Evolutionary conservation across 2,797 vertebrate genomes (phyloP).

Genomic region (Sebastes iracundus): DNA sequence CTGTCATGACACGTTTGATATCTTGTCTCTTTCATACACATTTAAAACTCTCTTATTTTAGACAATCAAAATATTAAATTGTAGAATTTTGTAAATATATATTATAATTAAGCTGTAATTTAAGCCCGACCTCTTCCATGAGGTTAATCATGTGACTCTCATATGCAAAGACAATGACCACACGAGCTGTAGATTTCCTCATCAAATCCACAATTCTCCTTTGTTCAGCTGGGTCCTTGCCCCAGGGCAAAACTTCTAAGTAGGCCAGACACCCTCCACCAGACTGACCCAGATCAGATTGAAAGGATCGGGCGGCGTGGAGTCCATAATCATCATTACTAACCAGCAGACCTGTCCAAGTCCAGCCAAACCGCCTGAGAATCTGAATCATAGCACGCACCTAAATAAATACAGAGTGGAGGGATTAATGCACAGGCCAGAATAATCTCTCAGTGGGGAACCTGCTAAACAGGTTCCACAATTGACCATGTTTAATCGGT

Average conservation of each 20-base stretch:
- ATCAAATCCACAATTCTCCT: constrained; percentile 56
- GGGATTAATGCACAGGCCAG: not conserved
- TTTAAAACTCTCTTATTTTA: too few relatives aligned
- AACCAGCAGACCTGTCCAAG: constrained; percentile 74
- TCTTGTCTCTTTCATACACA: not conserved
- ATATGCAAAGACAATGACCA: constrained; percentile 60
- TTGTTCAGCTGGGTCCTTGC: constrained; percentile 31
- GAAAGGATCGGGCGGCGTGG: constrained; percentile 64
- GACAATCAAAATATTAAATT: not conserved
- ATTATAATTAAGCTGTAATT: not conserved
- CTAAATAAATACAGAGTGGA: not conserved
- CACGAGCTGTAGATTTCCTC: constrained; percentile 53
- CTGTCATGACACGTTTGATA: not conserved
- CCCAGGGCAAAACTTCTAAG: constrained; percentile 63
- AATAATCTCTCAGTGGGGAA: not conserved
- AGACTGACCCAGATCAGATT: constrained; percentile 29
- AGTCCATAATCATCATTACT: constrained; percentile 77
- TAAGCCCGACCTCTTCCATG: constrained; percentile 45
- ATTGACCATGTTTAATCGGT: not conserved
- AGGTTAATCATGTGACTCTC: constrained; percentile 39
- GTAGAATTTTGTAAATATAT: too few relatives aligned
- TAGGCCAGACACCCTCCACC: constrained; percentile 68
- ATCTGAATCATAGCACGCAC: constrained; percentile 73
- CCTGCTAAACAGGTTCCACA: not conserved
- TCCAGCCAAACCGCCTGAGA: constrained; percentile 71